These are phyloP conservation scores for Lepidotrigona ventralis DNA, from an alignment of 1,140 invertebrate species.

Conservation along the genomic window DNA sequence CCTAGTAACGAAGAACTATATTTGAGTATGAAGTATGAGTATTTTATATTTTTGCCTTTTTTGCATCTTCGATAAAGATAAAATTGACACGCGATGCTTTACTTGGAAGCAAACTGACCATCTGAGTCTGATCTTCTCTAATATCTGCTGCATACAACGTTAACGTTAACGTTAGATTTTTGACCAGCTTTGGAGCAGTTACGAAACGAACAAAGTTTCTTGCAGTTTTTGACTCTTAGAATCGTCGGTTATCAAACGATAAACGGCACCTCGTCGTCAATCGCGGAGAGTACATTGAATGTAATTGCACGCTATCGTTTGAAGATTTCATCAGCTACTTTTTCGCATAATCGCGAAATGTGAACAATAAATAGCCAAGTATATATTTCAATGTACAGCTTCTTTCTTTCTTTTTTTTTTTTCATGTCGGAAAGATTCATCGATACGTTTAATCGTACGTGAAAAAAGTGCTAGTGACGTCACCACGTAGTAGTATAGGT, in stretches of 20 bases:
- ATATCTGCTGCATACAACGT: neutral
- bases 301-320: neutral
- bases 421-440: neutral
- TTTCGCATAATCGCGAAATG: neutral
- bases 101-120: neutral
- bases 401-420: neutral
- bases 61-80: neutral
- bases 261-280: neutral
- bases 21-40: neutral
- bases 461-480: neutral
- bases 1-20: neutral
- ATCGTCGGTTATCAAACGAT: slow-evolving; percentile 8
- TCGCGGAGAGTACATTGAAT: neutral
- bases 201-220: neutral
- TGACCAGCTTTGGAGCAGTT: neutral
- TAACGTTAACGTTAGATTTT: neutral
- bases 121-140: neutral
- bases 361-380: neutral
- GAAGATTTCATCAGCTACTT: neutral
- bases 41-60: neutral
- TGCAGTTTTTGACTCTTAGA: neutral
- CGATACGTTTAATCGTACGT: neutral
- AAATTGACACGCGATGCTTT: neutral
- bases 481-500: neutral
- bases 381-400: neutral